Conservation (phyloP, 2,888 invertebrate species). For the Meliscaeva auricollis region DNA sequence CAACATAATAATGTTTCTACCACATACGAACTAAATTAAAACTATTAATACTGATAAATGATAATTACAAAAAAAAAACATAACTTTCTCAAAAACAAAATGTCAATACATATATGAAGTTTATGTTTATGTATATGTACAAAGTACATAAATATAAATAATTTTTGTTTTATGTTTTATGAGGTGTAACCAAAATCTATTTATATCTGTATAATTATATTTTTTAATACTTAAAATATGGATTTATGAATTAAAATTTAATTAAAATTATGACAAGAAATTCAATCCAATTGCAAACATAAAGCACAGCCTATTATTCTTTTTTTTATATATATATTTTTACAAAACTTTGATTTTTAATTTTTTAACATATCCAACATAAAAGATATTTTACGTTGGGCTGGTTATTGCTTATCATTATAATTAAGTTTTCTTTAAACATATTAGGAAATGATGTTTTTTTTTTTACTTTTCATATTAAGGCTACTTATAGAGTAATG, state of each 20-base stretch:
- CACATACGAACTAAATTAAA: conserved; percentile 24
- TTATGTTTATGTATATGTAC: not conserved
- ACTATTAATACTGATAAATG: conserved; percentile 48
- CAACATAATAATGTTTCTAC: conserved; percentile 27
- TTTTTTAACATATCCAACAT: conserved; percentile 28
- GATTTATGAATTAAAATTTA: not conserved
- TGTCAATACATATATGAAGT: not conserved
- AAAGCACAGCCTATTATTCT: conserved; percentile 55
- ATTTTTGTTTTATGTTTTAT: not conserved
- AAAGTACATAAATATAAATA: not conserved
- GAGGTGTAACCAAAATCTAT: conserved; percentile 8
- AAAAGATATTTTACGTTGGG: conserved; percentile 26
- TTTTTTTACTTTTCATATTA: not conserved
- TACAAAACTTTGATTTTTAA: conserved; percentile 32
- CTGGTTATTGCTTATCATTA: conserved; percentile 41
- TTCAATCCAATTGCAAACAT: conserved; percentile 27
- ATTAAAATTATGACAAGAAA: conserved; percentile 18
- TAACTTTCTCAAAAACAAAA: not conserved
- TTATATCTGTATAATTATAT: not conserved
- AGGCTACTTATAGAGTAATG: conserved; percentile 5
- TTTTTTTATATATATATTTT: not conserved
- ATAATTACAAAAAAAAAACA: conserved; percentile 1
- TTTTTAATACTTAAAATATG: not conserved
- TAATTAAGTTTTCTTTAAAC: conserved; percentile 19
- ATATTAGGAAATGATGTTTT: conserved; percentile 17